Percentiles rank a stretch among this genome's conserved stretches.
These are phyloP conservation scores for Megaleporinus macrocephalus DNA, from an alignment of 2,113 vertebrate species.

Conservation along the genomic window DNA sequence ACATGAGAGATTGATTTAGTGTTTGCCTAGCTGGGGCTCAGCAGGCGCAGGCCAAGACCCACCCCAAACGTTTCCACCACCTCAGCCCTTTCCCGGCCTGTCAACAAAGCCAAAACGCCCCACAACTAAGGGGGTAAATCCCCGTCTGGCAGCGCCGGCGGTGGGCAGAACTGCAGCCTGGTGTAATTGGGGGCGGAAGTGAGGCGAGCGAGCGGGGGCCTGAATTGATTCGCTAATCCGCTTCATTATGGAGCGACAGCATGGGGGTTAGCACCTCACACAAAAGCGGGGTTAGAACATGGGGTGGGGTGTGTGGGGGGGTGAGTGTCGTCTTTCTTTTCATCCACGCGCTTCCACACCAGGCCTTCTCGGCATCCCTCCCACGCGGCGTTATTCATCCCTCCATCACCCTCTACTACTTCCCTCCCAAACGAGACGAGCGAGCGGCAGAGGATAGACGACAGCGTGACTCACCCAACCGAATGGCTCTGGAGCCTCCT, in stretches of 20 bases:
- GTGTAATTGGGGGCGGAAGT: constrained; percentile 45
- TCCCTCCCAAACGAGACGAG: not conserved
- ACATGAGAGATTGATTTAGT: not conserved
- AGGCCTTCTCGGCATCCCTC: constrained; percentile 8
- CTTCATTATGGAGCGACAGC: constrained; percentile 52
- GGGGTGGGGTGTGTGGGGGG: not conserved
- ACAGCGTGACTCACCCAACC: constrained; percentile 29
- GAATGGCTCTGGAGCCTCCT: constrained; percentile 31
- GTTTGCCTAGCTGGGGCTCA: constrained; percentile 44
- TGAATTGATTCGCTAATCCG: constrained; percentile 64
- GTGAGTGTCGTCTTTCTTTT: constrained; percentile 12
- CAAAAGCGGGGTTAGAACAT: constrained; percentile 48
- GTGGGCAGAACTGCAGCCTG: constrained; percentile 34
- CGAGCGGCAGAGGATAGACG: not conserved
- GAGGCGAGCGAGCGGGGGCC: constrained; percentile 45
- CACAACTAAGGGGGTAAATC: constrained; percentile 48
- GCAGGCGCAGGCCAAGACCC: not conserved
- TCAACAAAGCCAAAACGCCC: constrained; percentile 35
- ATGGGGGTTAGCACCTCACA: constrained; percentile 46
- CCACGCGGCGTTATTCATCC: constrained; percentile 13
- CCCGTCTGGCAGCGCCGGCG: constrained; percentile 33
- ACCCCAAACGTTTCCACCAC: constrained; percentile 46
- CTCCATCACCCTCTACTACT: not conserved
- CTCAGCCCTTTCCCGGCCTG: constrained; percentile 42
- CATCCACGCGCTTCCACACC: constrained; percentile 26